Conservation (phyloP, 2,113 vertebrate species). For the Notothenia rossii region DNA sequence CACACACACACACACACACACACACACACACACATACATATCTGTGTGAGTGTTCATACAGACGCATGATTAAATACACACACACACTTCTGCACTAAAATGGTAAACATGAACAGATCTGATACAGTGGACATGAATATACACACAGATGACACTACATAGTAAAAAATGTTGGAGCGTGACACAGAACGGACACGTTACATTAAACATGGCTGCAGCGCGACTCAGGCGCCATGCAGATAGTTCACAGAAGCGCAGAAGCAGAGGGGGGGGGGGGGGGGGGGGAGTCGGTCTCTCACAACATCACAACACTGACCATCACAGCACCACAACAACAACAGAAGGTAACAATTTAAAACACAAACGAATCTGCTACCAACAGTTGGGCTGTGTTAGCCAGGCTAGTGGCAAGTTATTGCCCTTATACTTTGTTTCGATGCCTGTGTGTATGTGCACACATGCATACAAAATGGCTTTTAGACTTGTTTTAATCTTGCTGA, state of each 20-base stretch:
- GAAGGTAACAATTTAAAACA: constrained; percentile 30
- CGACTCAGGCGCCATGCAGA: constrained; percentile 7
- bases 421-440: constrained; percentile 65
- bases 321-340: constrained; percentile 46
- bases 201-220: constrained; percentile 27
- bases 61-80: constrained; percentile 17
- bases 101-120: constrained; percentile 22
- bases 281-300: constrained; percentile 15
- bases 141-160: constrained; percentile 26
- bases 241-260: constrained; percentile 52
- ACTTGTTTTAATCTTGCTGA: constrained; percentile 17
- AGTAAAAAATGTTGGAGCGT: constrained; percentile 8
- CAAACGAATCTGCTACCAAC: constrained; percentile 56
- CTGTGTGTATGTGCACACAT: constrained; percentile 3
- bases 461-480: constrained; percentile 64
- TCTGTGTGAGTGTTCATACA: constrained; percentile 4
- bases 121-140: constrained; percentile 33
- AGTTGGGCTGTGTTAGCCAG: constrained; percentile 37
- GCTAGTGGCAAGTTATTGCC: constrained; percentile 76
- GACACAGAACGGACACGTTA: constrained; percentile 38
- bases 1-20: constrained; percentile 40
- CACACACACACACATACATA: constrained; percentile 38
- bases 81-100: background rate
- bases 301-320: constrained; percentile 50
- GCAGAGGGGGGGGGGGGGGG: constrained; percentile 2